phyloP scores from a whole-genome alignment of 2,113 vertebrate species.

The Brachyhypopomus gauderio region DNA sequence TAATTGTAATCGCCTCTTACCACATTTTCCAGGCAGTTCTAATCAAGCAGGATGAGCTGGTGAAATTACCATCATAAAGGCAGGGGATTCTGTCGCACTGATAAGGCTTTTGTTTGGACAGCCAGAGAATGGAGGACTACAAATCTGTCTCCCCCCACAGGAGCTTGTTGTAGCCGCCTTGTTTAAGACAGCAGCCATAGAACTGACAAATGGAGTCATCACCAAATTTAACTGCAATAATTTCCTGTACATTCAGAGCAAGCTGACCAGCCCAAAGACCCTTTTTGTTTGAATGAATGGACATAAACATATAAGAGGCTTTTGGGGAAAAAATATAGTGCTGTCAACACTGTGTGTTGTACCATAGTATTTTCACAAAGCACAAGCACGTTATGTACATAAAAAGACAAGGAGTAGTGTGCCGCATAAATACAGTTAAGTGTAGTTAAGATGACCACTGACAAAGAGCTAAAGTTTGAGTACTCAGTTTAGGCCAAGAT shows the following conservation, averaged over 20 bases:
- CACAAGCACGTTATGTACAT: too few species aligned
- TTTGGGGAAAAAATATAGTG: neutral
- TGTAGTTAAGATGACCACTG: too few species aligned
- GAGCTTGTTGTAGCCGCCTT: conserved; percentile 19
- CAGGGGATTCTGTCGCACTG: conserved; percentile 34
- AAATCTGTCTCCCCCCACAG: neutral
- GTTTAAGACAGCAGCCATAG: conserved; percentile 33
- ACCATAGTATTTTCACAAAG: too few species aligned
- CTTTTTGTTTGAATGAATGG: neutral
- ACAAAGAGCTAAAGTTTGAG: too few species aligned
- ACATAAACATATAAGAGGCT: neutral
- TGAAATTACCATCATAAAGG: conserved; percentile 48
- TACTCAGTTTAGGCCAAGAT: too few species aligned
- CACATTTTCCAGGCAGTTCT: conserved; percentile 48
- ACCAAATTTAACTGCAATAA: neutral
- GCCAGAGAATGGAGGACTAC: conserved; percentile 17
- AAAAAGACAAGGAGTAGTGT: too few species aligned
- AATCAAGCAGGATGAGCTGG: conserved; percentile 44
- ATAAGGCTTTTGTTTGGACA: conserved; percentile 32
- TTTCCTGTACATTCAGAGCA: conserved; percentile 1
- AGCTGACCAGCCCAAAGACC: neutral
- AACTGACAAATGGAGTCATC: conserved; percentile 18
- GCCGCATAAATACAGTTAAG: too few species aligned
- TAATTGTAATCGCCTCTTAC: conserved; percentile 42
- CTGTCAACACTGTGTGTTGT: neutral